Evolutionary conservation across 2,888 invertebrate species (phyloP), one percentile per base, ranked within the genome.

Genomic region (Ypsolopha scabrella): DNA sequence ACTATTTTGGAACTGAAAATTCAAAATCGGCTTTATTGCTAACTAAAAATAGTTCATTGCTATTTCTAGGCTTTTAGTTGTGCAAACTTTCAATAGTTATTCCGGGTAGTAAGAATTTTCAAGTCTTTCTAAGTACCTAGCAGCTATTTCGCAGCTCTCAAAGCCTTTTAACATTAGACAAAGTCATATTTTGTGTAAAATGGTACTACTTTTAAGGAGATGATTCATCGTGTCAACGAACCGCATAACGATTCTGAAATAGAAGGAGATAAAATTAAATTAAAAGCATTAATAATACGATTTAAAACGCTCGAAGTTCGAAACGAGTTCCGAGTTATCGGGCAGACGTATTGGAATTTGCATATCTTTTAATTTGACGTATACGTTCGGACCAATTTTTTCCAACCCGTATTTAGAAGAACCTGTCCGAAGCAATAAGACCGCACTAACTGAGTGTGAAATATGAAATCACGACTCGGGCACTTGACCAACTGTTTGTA

Each of bases 381-480:
- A 71, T 68, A 33, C 67, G 61, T 63, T 63, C 60, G 60, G 33
- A 24, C 61, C 59, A 61, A 61, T 54, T 59, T 60, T 60, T 59
- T 59, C 61, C 60, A 51, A 60, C 64, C 66, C 57, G 60, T 62
- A 60, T 63, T 61, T 62, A 72, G 72, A 75, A 77, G 70, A 79
- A 81, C 82, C 79, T 75, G 81, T 80, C 70, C 65, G 66, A 66
- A 67, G 64, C 71, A 49, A 45, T 49, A 45, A 47, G 52, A 51
- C 24, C 24, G 49, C 49, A 77, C 80, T 74, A 68, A 70, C 70
- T 68, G 78, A 82, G 86, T 86, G 86, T 85, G 83, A 86, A 86
- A 83, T 83, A 86, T 83, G 82, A 82, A 86, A 86, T 86, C 86
- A 86, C 86, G 86, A 86, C 71, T 79, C 73, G 70, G 69, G 72